Base-by-base conservation (phyloP, 2,797 vertebrate genomes). In the Clamator glandarius region DNA sequence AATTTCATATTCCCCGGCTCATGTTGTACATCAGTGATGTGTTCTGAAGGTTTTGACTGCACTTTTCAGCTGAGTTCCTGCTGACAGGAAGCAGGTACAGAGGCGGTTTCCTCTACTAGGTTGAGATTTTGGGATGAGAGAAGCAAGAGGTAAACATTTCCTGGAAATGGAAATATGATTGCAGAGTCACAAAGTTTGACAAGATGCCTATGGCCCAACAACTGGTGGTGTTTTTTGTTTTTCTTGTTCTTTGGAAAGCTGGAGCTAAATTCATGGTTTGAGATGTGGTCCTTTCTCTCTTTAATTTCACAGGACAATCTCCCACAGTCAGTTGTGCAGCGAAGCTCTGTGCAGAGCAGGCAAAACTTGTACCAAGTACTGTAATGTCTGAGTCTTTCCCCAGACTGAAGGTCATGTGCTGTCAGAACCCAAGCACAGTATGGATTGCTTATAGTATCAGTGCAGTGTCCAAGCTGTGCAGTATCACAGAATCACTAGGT, bases 1-100 rank as follows among this genome's bases (percentile, higher is more conserved):
- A 23, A 12, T 78, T 14, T 83, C 0, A 0, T 20, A 16, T 57
- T 54, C 15, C 15, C 8, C 1, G 0, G 9, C 26, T 82, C 8
- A 15, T 42, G 29, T 19, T 46, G 25, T 51, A 12, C n/a, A n/a
- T 26, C 51, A 54, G 59, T 24, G 58, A 28, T 29, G 28, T 36
- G 16, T 61, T 75, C 41, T 54, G 62, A n/a, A 41, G 61, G 12
- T 26, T 44, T 18, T 31, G 54, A 31, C 26, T 70, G 69, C 33
- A 17, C 23, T 90, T 63, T 70, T 54, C 46, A 72, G 12, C 23
- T 8, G 3, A 57, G 12, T 61, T 78, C 13, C 14, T 31, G n/a
- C 33, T 3, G 4, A 14, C 23, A 55, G 63, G 15, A 70, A 11
- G 39, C 29, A 75, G 5, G 23, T 5, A 11, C 11, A 54, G 46